Percentiles rank a stretch among this genome's conserved stretches.
phyloP scores from a whole-genome alignment of 2,888 invertebrate species.

The Athetis lepigone region DNA sequence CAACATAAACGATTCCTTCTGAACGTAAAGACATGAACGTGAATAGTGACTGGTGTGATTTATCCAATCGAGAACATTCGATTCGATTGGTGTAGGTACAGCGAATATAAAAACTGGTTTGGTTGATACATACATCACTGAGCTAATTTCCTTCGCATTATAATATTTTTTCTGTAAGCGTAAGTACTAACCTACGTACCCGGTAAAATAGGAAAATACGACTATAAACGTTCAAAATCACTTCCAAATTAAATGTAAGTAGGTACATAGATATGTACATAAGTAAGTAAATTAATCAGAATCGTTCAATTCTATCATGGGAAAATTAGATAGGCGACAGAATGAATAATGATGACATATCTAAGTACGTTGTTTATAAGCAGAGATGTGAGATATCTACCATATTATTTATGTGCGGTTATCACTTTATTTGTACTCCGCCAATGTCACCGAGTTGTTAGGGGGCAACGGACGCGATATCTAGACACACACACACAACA shows the following conservation, averaged over 20 bases:
- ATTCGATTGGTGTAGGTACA: slow-evolving; percentile 43
- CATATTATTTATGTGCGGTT: slow-evolving; percentile 83
- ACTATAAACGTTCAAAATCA: slow-evolving; percentile 12
- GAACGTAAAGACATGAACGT: slow-evolving; percentile 34
- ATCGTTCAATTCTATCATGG: slow-evolving; percentile 34
- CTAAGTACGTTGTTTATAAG: slow-evolving; percentile 65
- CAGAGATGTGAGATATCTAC: slow-evolving; percentile 70
- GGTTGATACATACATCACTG: slow-evolving; percentile 52
- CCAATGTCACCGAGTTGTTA: slow-evolving; percentile 90
- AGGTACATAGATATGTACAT: no score
- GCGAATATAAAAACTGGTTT: slow-evolving; percentile 56
- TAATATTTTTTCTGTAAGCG: slow-evolving; percentile 42
- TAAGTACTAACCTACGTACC: slow-evolving; percentile 8
- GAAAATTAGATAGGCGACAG: slow-evolving; percentile 48
- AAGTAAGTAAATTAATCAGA: slow-evolving; percentile 18
- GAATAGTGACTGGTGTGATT: slow-evolving; percentile 37
- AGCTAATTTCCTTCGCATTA: slow-evolving; percentile 52
- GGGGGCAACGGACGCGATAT: slow-evolving; percentile 89
- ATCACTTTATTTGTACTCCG: slow-evolving; percentile 87
- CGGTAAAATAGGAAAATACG: slow-evolving; percentile 16
- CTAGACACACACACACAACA: slow-evolving; percentile 78
- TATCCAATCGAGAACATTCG: slow-evolving; percentile 64
- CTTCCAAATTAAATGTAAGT: slow-evolving; percentile 2
- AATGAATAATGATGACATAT: slow-evolving; percentile 64
- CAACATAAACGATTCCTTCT: slow-evolving; percentile 39